Evolutionary conservation across 1,140 invertebrate species (phyloP).

Genomic region (Lerema accius): DNA sequence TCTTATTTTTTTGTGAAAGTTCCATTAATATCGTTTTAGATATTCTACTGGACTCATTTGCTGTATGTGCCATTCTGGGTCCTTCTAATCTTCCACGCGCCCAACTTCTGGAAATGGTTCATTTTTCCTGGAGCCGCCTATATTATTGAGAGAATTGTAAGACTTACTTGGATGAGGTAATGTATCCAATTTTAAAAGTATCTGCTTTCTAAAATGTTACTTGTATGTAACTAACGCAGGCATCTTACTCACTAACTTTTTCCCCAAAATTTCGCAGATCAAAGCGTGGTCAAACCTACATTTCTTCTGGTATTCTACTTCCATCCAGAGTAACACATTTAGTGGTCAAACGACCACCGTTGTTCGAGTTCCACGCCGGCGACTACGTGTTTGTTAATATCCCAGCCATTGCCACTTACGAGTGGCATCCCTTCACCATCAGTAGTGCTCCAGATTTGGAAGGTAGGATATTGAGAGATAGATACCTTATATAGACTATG

Average conservation of each 20-base stretch:
- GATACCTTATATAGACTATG: too few relatives aligned
- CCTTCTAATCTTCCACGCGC: slow-evolving; percentile 92
- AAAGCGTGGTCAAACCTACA: slow-evolving; percentile 91
- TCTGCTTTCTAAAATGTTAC: too few relatives aligned
- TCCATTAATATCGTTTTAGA: slow-evolving; percentile 78
- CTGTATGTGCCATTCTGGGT: slow-evolving; percentile 96
- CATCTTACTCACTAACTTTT: too few relatives aligned
- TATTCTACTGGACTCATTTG: slow-evolving; percentile 98
- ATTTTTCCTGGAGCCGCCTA: slow-evolving; percentile 92
- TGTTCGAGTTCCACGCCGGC: slow-evolving; percentile 95
- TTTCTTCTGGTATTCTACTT: slow-evolving; percentile 92
- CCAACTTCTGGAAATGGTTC: slow-evolving; percentile 98
- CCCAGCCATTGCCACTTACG: slow-evolving; percentile 94
- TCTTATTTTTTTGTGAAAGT: not conserved
- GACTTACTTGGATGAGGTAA: slow-evolving; percentile 82
- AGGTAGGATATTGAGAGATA: slow-evolving; percentile 82
- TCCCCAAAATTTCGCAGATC: slow-evolving; percentile 80
- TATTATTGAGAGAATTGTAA: slow-evolving; percentile 88
- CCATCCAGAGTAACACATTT: slow-evolving; percentile 94
- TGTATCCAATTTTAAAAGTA: not conserved
- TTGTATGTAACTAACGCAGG: too few relatives aligned
- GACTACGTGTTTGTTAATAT: slow-evolving; percentile 98
- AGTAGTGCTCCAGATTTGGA: slow-evolving; percentile 97
- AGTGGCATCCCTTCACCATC: slow-evolving; percentile 99
- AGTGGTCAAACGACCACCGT: slow-evolving; percentile 92